Evolutionary conservation across 2,113 vertebrate species (phyloP), one percentile per base, ranked within the genome.

Genomic region (Periophthalmodon schlosseri): DNA sequence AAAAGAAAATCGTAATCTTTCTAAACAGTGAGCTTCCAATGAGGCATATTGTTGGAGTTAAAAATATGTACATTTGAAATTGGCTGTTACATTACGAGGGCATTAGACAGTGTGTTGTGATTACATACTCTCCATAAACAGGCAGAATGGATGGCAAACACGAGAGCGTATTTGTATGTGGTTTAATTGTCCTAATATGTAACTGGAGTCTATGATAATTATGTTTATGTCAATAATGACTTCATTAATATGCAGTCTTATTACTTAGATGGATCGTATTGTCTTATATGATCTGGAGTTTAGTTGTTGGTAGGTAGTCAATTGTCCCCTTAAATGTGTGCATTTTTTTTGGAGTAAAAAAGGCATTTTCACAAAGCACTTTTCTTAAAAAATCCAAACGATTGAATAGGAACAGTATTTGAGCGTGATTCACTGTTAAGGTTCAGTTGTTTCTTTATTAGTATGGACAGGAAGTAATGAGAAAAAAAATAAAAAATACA

Each of bases 71-170:
- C 60, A 34, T 33, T 34, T 64, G 2, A 36, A 36, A 36, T 16
- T 20, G 18, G 0, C 34, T 65, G 63, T 16, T 33, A 39, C 33
- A 36, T 39, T 65, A 65, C 9, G 8, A 39, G 18, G 18, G 77
- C 56, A 79, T n/a, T 39, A 69, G 68, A 75, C 58, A 24, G 15
- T 54, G 67, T 74, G 74, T 12, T 74, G 61, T 44, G 58, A 72
- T 65, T 39, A 52, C n/a, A 52, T 16, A 15, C 68, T 71, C 18
- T 79, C 67, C 21, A 66, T 60, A 33, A 56, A 13, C 57, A 5
- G 34, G 23, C 60, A 39, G 20, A 64, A 56, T 21, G 52, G 18
- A n/a, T 57, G 56, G 7, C 33, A 15, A 8, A 63, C 69, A 39
- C 58, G 11, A 58, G 14, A 54, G 36, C 3, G 7, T 39, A 6